Base-by-base conservation (phyloP, 2,888 invertebrate species). In the Megastigmus dorsalis region DNA sequence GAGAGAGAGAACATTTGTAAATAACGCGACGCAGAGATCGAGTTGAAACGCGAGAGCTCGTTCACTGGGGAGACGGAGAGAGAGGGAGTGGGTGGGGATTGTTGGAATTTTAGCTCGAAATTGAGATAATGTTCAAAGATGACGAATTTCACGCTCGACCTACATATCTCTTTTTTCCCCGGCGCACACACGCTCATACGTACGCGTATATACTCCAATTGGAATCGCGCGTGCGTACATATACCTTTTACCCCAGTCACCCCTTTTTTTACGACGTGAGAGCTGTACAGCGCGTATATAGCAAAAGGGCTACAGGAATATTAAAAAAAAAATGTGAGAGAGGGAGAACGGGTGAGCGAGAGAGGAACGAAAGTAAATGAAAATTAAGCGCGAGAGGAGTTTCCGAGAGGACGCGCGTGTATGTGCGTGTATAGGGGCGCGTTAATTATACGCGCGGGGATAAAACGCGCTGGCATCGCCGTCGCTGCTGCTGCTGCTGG, bases 61-160 rank as follows among this genome's bases (percentile, higher is more conserved):
- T n/a, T n/a, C n/a, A n/a, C n/a, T n/a, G n/a, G n/a, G n/a, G n/a
- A n/a, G n/a, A n/a, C n/a, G n/a, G n/a, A n/a, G n/a, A n/a, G n/a
- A n/a, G n/a, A n/a, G 26, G 20, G 30, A 23, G n/a, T n/a, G n/a
- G n/a, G n/a, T n/a, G n/a, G n/a, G n/a, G n/a, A n/a, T n/a, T n/a
- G n/a, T n/a, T 10, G 30, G 65, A 26, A 52, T 60, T 67, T 52
- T 45, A 68, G n/a, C 50, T 55, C 62, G 57, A 50, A 74, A 62
- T 60, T 62, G 74, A 74, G 52, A 70, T 66, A 70, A 75, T 48
- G 45, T 36, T 62, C 66, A 52, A 70, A 66, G 74, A 75, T 68
- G 65, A 75, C 70, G 70, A 54, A 75, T 75, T 75, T 70, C 60
- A 66, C 66, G 74, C 69, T 66, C 70, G 74, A 74, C 74, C 74